A percentile compares a stretch with the other conserved stretches of the same genome.
Conservation (phyloP, 2,888 invertebrate genomes). For the Amiota communis region DNA sequence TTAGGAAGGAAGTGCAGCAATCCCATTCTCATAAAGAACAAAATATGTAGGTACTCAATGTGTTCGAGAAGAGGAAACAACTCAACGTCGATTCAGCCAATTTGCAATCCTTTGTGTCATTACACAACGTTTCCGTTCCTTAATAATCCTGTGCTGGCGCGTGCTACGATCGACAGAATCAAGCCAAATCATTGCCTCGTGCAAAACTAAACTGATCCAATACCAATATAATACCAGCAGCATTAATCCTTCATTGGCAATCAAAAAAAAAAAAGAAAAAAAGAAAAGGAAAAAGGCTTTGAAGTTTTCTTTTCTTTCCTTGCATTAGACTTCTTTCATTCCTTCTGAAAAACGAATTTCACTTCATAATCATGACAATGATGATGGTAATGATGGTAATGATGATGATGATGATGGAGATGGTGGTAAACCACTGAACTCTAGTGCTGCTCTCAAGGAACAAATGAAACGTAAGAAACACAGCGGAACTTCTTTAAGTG, state of each 20-base stretch:
- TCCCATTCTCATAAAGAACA: neutral
- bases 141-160: neutral
- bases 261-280: conserved; percentile 43
- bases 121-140: conserved; percentile 65
- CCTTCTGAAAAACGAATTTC: conserved; percentile 6
- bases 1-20: neutral
- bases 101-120: conserved; percentile 71
- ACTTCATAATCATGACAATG: conserved; percentile 38
- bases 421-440: neutral
- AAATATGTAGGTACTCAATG: conserved; percentile 1
- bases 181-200: conserved; percentile 45
- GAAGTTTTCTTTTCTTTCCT: conserved; percentile 31
- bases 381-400: too few relatives aligned
- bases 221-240: conserved; percentile 23
- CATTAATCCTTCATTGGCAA: conserved; percentile 65
- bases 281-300: too few relatives aligned
- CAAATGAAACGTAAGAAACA: neutral
- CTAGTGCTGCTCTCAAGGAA: neutral
- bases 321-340: conserved; percentile 18
- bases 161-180: conserved; percentile 40
- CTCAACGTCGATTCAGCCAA: conserved; percentile 55
- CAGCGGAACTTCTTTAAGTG: conserved; percentile 16
- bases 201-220: conserved; percentile 1
- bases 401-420: too few relatives aligned
- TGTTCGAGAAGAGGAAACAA: conserved; percentile 50